Conservation (phyloP, 2,113 vertebrate genomes). For the Hypanus sabinus region DNA sequence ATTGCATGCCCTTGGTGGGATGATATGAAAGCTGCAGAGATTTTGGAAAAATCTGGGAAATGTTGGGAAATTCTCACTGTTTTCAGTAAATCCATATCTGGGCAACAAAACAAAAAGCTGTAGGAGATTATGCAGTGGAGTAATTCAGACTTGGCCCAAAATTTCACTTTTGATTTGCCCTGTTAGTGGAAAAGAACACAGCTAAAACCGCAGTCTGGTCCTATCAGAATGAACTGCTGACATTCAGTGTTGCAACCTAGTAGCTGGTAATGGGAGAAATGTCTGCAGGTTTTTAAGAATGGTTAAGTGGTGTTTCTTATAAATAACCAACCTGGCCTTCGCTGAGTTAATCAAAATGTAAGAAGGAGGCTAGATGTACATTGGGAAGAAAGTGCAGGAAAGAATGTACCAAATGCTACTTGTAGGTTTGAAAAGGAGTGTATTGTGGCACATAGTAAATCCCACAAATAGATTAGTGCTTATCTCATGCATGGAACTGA, state of each 20-base stretch:
- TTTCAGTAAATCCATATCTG: neutral
- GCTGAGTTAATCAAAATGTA: too few species aligned
- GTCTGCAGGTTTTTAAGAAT: neutral
- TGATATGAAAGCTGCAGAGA: neutral
- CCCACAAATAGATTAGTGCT: neutral
- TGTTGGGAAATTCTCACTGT: neutral
- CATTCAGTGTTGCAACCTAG: neutral
- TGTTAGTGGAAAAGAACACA: neutral
- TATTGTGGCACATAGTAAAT: neutral
- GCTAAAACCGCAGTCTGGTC: neutral
- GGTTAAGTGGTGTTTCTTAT: neutral
- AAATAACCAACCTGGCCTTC: neutral
- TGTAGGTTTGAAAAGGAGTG: neutral
- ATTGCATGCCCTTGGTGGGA: neutral
- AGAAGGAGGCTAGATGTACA: neutral
- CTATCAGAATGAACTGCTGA: neutral
- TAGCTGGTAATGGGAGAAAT: neutral
- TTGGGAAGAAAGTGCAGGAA: neutral
- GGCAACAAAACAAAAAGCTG: neutral
- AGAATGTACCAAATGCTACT: neutral
- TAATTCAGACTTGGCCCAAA: neutral
- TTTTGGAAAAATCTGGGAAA: neutral
- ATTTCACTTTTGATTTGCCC: neutral
- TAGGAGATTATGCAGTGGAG: neutral
- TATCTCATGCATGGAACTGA: constrained; percentile 23